These are phyloP conservation scores for Sardina pilchardus DNA, from an alignment of 2,113 vertebrate genomes.

Conservation along the genomic window DNA sequence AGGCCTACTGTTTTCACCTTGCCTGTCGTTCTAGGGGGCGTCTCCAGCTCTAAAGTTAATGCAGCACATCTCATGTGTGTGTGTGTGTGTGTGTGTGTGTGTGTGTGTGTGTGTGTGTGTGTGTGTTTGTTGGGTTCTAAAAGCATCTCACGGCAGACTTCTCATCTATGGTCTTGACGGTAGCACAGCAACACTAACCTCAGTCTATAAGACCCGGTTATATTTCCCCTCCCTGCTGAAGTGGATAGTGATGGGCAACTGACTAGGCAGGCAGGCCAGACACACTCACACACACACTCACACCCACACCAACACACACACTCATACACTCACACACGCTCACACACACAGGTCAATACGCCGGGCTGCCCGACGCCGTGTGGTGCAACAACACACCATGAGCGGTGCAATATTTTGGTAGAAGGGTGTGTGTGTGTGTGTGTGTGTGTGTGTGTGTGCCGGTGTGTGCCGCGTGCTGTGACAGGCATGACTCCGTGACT, in stretches of 20 bases:
- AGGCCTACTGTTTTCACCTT: too few species aligned
- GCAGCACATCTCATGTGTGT: slow-evolving; percentile 17
- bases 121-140: slow-evolving; percentile 19
- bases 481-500: slow-evolving; percentile 47
- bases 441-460: background rate
- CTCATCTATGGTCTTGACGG: background rate
- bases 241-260: background rate
- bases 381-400: background rate
- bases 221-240: background rate
- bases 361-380: background rate
- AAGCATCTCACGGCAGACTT: background rate
- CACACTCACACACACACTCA: background rate
- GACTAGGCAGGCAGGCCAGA: too few species aligned
- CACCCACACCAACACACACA: background rate
- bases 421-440: background rate
- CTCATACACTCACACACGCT: background rate
- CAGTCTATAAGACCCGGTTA: background rate
- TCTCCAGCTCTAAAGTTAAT: too few species aligned
- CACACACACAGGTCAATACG: background rate
- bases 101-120: slow-evolving; percentile 35
- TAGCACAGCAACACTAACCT: background rate
- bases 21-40: too few species aligned
- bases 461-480: slow-evolving; percentile 34
- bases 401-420: background rate
- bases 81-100: slow-evolving; percentile 40